Conservation (phyloP, 2,888 invertebrate species). For the Byasa hedistus region DNA sequence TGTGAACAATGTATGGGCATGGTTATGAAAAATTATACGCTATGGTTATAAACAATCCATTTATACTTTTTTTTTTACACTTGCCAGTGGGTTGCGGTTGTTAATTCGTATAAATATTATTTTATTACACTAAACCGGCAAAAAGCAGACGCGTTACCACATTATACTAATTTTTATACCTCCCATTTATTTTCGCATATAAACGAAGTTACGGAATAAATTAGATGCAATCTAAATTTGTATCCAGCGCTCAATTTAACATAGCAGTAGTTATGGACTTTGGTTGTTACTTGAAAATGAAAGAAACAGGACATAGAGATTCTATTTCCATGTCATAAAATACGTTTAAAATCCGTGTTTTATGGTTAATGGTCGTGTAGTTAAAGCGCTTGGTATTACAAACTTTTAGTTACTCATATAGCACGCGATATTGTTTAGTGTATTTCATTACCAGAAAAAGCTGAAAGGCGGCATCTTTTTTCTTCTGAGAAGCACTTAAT, state of each 20-base stretch:
- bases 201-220: neutral
- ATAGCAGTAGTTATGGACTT: neutral
- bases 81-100: neutral
- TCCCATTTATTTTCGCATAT: constrained; percentile 1
- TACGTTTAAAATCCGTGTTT: neutral
- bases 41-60: neutral
- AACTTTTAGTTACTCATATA: too few species aligned
- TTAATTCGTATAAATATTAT: neutral
- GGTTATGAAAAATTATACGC: neutral
- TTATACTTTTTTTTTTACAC: neutral
- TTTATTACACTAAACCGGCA: neutral
- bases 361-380: constrained; percentile 1
- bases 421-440: too few species aligned
- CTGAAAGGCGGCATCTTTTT: too few species aligned
- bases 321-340: neutral
- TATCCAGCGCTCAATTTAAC: neutral
- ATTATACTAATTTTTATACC: neutral
- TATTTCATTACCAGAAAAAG: too few species aligned
- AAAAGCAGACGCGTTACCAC: neutral
- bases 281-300: neutral
- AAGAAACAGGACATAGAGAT: neutral
- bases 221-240: neutral
- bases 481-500: too few species aligned
- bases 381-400: too few species aligned
- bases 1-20: neutral